Conservation (phyloP, 2,888 invertebrate species). For the Noctua pronuba region DNA sequence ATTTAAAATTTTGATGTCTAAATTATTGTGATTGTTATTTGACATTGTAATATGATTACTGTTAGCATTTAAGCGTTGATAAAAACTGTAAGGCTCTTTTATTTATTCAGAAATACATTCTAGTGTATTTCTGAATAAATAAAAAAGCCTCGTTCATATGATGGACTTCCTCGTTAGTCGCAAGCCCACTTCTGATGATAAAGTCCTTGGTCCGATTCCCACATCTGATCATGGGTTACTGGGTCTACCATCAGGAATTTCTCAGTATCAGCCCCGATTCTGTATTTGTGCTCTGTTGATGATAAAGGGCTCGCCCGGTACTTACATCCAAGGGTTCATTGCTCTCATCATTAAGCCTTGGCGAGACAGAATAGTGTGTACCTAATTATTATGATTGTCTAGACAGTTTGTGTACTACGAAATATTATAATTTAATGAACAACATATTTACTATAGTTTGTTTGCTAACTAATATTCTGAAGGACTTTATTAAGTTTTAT, state of each 20-base stretch:
- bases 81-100: too few species aligned
- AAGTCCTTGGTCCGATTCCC: not conserved
- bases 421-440: conserved; percentile 20
- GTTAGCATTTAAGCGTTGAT: too few species aligned
- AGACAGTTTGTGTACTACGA: conserved; percentile 13
- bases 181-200: too few species aligned
- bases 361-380: conserved; percentile 4
- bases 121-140: too few species aligned
- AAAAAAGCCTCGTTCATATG: too few species aligned
- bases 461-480: not conserved
- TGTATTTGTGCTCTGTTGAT: not conserved
- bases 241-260: not conserved
- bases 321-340: conserved; percentile 14
- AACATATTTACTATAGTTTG: conserved; percentile 2
- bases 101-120: too few species aligned
- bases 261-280: not conserved
- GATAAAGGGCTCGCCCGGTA: not conserved
- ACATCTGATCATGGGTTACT: not conserved
- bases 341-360: conserved; percentile 3
- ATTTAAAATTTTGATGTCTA: too few species aligned
- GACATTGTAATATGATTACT: too few species aligned
- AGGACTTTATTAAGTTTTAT: not conserved
- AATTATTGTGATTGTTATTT: too few species aligned
- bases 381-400: conserved; percentile 35
- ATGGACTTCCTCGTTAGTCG: too few species aligned